These are phyloP conservation scores for Calephelis perditalis DNA, from an alignment of 2,888 invertebrate species.

Conservation along the genomic window DNA sequence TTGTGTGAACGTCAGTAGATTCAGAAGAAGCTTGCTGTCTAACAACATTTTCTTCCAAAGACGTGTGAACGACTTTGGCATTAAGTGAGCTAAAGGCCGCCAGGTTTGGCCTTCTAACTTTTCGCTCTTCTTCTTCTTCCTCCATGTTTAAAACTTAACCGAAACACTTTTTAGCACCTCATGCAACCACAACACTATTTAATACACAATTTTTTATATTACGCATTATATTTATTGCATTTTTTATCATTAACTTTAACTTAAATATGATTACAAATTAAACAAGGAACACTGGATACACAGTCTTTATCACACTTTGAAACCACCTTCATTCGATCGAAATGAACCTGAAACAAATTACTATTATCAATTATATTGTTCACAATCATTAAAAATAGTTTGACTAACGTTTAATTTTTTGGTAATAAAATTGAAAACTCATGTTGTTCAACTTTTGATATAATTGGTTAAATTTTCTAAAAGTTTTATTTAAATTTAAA, in stretches of 20 bases:
- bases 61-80: conserved; percentile 57
- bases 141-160: conserved; percentile 52
- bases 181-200: conserved; percentile 49
- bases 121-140: conserved; percentile 67
- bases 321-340: conserved; percentile 58
- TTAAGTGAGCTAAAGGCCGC: conserved; percentile 58
- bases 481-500: too few relatives aligned
- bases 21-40: conserved; percentile 75
- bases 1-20: conserved; percentile 75
- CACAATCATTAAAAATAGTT: neutral
- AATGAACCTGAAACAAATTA: conserved; percentile 70
- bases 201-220: conserved; percentile 58
- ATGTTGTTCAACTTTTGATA: too few relatives aligned
- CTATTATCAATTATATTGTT: conserved; percentile 15
- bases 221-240: conserved; percentile 57
- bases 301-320: conserved; percentile 75
- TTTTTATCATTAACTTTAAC: conserved; percentile 47
- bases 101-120: conserved; percentile 52
- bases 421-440: too few relatives aligned
- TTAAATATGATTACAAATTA: conserved; percentile 55
- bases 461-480: too few relatives aligned
- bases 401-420: too few relatives aligned
- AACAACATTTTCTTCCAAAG: conserved; percentile 55
- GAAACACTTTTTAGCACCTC: conserved; percentile 38
- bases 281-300: conserved; percentile 71